A percentile compares a stretch with the other conserved stretches of the same genome.
These are phyloP conservation scores for Ovis aries DNA, from an alignment of 2,113 vertebrate genomes.

Conservation along the genomic window ARS-UI_Ramb_v3.0 NC_056059.1:37282001-37282500, in stretches of 20 bases:
- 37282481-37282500: constrained; percentile 99
- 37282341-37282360: neutral
- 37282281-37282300: neutral
- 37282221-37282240: constrained; percentile 43
- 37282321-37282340: constrained; percentile 13
- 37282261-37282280: constrained; percentile 12
- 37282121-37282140: neutral
- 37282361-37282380: constrained; percentile 20
- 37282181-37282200: constrained; percentile 80
- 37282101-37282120: neutral
- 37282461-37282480: constrained; percentile 88
- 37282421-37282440: constrained; percentile 69
- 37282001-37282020: neutral
- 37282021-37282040: neutral
- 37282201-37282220: constrained; percentile 72
- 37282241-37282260: constrained; percentile 65
- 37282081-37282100: neutral
- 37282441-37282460: constrained; percentile 75
- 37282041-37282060: neutral
- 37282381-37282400: constrained; percentile 28
- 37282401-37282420: constrained; percentile 61
- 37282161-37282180: constrained; percentile 69
- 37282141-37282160: neutral
- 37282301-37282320: neutral
- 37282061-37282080: neutral